Base-by-base conservation (phyloP, 2,113 vertebrate species). In the Okapia johnstoni region DNA sequence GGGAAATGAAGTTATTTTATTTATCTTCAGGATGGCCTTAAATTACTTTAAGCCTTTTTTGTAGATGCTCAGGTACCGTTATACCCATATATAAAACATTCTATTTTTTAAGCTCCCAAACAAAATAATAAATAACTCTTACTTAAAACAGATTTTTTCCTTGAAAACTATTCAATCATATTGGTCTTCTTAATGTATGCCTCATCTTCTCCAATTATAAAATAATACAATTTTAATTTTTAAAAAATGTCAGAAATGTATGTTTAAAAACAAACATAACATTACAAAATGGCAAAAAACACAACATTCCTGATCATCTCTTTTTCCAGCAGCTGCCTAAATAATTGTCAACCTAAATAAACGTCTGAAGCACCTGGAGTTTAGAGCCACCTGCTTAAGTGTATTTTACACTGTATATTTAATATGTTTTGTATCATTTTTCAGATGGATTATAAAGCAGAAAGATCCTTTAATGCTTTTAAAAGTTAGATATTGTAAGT, bases 341-440 rank as follows among this genome's bases (percentile, higher is more conserved):
- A 86, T 83, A 94, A 89, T 66, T 96, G 63, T 86, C 84, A 88
- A 76, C 16, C 57, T 83, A 95, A 90, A 93, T 89, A 95, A 85
- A 93, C 48, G 10, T 90, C 40, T 52, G 36, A 95, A 92, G 33
- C 48, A 92, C 50, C 70, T 80, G 28, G 43, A 66, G 4, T 89
- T 48, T 4, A 77, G 46, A 89, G 5, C 40, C 73, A 90, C 70
- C 73, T 94, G 54, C 8, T 94, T 66, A 85, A 25, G 7, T 79
- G 36, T 92, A 77, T 50, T 96, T 98, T 93, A 92, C 8, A 54
- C 28, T 94, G 40, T 17, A 83, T 94, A 87, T 91, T 91, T 87
- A 92, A 40, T 86, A 88, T 4, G 0, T 30, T 89, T 86, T 50
- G 1, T 21, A 73, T 87, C 5, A 73, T 63, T 93, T 97, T 97